These are phyloP conservation scores for Ditula angustiorana DNA, from an alignment of 2,888 invertebrate genomes.

Conservation along the genomic window DNA sequence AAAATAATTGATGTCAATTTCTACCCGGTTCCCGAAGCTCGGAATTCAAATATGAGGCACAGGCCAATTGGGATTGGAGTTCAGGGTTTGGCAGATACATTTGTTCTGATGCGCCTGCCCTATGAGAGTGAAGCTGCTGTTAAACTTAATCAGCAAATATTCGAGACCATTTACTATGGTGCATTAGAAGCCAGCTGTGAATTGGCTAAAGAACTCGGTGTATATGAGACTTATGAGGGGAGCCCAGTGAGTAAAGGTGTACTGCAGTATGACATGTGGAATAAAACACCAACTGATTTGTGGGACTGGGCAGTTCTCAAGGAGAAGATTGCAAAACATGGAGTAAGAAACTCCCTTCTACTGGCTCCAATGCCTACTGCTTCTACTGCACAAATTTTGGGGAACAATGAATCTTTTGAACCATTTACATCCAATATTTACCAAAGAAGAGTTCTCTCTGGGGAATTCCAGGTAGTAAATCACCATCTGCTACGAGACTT, in stretches of 20 bases:
- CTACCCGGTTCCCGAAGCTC: slow-evolving; percentile 97
- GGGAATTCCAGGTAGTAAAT: slow-evolving; percentile 98
- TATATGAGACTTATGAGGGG: slow-evolving; percentile 96
- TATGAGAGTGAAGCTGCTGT: slow-evolving; percentile 96
- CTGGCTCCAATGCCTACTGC: slow-evolving; percentile 99
- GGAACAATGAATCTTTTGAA: slow-evolving; percentile 99
- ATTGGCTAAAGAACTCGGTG: slow-evolving; percentile 92
- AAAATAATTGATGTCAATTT: slow-evolving; percentile 98
- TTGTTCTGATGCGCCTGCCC: slow-evolving; percentile 96
- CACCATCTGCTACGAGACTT: slow-evolving; percentile 97
- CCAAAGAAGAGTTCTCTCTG: slow-evolving; percentile 96
- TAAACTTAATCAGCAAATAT: slow-evolving; percentile 96
- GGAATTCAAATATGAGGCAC: slow-evolving; percentile 93
- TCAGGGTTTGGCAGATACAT: slow-evolving; percentile 98
- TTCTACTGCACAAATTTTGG: slow-evolving; percentile 99
- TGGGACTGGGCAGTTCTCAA: slow-evolving; percentile 96
- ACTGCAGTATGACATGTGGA: slow-evolving; percentile 99
- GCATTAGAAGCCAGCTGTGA: slow-evolving; percentile 98
- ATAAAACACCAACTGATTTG: slow-evolving; percentile 92
- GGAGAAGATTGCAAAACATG: slow-evolving; percentile 93
- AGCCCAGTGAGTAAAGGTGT: slow-evolving; percentile 97
- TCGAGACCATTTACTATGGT: slow-evolving; percentile 99
- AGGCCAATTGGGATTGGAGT: slow-evolving; percentile 97
- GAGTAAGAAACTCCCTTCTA: slow-evolving; percentile 96
- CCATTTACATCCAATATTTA: slow-evolving; percentile 99